Evolutionary conservation across 2,797 vertebrate genomes (phyloP).

Genomic region (Mormyrus hasselquistii): DNA sequence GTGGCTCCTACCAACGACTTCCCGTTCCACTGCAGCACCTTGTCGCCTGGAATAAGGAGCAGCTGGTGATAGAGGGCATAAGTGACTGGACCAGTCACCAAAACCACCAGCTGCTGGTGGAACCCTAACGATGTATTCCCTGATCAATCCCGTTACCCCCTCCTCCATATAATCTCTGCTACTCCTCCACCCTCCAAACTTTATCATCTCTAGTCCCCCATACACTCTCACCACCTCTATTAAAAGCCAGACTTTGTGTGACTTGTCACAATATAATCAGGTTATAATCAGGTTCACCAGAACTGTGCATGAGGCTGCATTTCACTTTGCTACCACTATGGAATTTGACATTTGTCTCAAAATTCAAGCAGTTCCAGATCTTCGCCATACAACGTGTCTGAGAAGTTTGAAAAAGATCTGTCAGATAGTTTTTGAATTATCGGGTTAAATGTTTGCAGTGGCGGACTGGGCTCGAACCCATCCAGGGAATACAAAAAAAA

Average conservation of each 20-base stretch:
- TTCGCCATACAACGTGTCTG: not conserved
- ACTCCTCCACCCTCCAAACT: not conserved
- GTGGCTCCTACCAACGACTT: conserved; percentile 94
- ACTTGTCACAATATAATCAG: not conserved
- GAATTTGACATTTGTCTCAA: not conserved
- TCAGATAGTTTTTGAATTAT: not conserved
- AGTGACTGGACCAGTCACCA: not conserved
- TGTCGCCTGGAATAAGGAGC: conserved; percentile 72
- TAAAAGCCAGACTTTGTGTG: not conserved
- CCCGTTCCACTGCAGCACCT: conserved; percentile 98
- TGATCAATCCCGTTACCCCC: not conserved
- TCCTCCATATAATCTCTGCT: not conserved
- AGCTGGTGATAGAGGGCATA: not conserved
- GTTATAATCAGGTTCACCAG: not conserved
- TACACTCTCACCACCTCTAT: not conserved
- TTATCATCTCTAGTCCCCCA: not conserved
- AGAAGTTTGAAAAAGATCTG: not conserved
- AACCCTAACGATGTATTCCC: not conserved
- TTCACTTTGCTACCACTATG: not conserved
- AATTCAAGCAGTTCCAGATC: not conserved
- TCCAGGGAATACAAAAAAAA: not conserved
- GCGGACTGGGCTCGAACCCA: not conserved
- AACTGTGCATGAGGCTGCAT: not conserved
- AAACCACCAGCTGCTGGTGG: not conserved
- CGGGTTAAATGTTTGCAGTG: not conserved